A percentile compares a stretch with the other conserved stretches of the same genome.
phyloP scores from a whole-genome alignment of 30 jellyfish, hydroid and myxozoan species.

The Haliclystus octoradiatus region DNA sequence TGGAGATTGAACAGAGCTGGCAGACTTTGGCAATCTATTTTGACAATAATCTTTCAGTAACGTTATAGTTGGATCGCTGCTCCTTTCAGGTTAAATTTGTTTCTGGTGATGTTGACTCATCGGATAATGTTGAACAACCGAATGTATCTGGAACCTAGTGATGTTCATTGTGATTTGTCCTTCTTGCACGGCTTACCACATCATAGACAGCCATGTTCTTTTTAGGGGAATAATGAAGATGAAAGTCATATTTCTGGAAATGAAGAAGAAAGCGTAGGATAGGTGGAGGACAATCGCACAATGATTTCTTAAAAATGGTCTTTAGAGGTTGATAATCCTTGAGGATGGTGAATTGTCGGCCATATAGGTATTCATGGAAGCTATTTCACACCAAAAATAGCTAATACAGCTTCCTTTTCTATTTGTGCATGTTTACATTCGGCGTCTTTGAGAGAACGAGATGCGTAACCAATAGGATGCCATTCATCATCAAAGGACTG shows the following conservation, averaged over 20 bases:
- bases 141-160: conserved; percentile 6
- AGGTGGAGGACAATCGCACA: conserved; percentile 12
- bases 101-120: conserved; percentile 2
- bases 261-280: conserved; percentile 12
- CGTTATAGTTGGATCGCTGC: conserved; percentile 2
- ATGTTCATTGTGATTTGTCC: conserved; percentile 3
- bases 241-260: conserved; percentile 24
- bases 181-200: conserved; percentile 24
- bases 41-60: neutral
- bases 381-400: conserved; percentile 16
- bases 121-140: conserved; percentile 17
- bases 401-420: conserved; percentile 30
- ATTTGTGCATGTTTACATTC: conserved; percentile 22
- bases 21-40: conserved; percentile 36
- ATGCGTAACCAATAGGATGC: conserved; percentile 69
- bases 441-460: conserved; percentile 28
- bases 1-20: conserved; percentile 10
- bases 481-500: conserved; percentile 31
- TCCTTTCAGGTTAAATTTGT: conserved; percentile 16
- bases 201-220: conserved; percentile 27
- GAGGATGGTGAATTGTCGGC: conserved; percentile 16
- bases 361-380: conserved; percentile 30
- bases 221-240: conserved; percentile 7
- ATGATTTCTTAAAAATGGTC: conserved; percentile 17
- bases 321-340: conserved; percentile 47